phyloP scores from a whole-genome alignment of 2,888 invertebrate species.

The Stenotaenia linearis region DNA sequence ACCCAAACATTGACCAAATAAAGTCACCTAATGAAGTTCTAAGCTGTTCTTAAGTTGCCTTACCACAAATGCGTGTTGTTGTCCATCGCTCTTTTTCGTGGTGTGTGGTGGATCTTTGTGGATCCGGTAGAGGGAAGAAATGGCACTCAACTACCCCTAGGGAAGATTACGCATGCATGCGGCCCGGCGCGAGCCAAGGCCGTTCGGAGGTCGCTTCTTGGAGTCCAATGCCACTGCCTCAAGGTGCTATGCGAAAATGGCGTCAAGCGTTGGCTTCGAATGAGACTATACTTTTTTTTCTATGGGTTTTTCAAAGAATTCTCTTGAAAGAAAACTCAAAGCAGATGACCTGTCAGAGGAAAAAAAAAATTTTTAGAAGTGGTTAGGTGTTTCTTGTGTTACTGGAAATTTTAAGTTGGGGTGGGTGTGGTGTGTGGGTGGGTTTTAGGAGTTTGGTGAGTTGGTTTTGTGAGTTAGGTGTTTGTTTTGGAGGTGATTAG shows the following conservation, averaged over 20 bases:
- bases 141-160: constrained; percentile 1
- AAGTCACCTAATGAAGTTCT: not conserved
- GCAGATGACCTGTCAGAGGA: not conserved
- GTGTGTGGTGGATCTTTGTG: not conserved
- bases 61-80: constrained; percentile 7
- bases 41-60: not conserved
- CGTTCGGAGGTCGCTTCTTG: constrained; percentile 19
- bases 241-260: constrained; percentile 15
- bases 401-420: too few species aligned
- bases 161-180: constrained; percentile 12
- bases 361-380: not conserved
- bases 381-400: too few species aligned
- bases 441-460: too few species aligned
- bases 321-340: not conserved
- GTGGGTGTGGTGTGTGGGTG: too few species aligned
- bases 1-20: too few species aligned
- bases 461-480: too few species aligned
- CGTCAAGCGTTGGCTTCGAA: not conserved
- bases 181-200: constrained; percentile 19
- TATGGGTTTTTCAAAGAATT: not conserved
- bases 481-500: too few species aligned
- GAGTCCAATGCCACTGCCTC: constrained; percentile 15
- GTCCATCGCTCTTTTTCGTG: not conserved
- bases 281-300: not conserved
- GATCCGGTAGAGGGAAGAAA: constrained; percentile 11